phyloP scores from a whole-genome alignment of 2,888 invertebrate genomes.

The Microchrysa polita region DNA sequence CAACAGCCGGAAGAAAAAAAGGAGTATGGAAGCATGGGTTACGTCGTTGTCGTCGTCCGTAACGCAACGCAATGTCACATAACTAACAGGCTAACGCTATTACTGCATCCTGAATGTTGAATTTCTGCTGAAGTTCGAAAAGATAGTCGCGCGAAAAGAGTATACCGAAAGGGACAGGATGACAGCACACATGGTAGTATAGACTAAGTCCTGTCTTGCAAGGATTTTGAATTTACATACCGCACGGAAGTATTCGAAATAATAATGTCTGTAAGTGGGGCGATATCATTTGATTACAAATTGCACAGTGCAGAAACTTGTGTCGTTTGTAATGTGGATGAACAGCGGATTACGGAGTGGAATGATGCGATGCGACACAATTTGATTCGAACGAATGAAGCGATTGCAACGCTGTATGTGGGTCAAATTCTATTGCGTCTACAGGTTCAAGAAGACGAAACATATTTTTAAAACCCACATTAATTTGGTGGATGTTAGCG shows the following conservation, averaged over 20 bases:
- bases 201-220: not conserved
- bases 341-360: slow-evolving; percentile 39
- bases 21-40: not conserved
- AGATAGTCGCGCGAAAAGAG: not conserved
- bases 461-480: no score
- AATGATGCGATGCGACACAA: slow-evolving; percentile 29
- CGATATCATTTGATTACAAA: slow-evolving; percentile 43
- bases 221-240: slow-evolving; percentile 3
- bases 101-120: slow-evolving; percentile 33
- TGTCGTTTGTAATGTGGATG: slow-evolving; percentile 33
- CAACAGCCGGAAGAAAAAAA: slow-evolving; percentile 5
- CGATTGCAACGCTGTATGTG: no score
- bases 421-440: no score
- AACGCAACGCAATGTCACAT: slow-evolving; percentile 16
- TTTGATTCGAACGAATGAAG: slow-evolving; percentile 32
- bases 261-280: slow-evolving; percentile 19
- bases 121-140: slow-evolving; percentile 4
- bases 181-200: not conserved
- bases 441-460: no score
- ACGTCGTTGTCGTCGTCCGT: not conserved
- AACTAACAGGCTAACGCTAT: slow-evolving; percentile 25
- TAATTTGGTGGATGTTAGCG: no score
- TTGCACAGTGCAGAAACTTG: slow-evolving; percentile 34
- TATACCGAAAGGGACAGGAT: not conserved
- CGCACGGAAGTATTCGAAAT: not conserved